Conservation (phyloP, 2,797 vertebrate genomes). For the Myiothlypis coronata region DNA sequence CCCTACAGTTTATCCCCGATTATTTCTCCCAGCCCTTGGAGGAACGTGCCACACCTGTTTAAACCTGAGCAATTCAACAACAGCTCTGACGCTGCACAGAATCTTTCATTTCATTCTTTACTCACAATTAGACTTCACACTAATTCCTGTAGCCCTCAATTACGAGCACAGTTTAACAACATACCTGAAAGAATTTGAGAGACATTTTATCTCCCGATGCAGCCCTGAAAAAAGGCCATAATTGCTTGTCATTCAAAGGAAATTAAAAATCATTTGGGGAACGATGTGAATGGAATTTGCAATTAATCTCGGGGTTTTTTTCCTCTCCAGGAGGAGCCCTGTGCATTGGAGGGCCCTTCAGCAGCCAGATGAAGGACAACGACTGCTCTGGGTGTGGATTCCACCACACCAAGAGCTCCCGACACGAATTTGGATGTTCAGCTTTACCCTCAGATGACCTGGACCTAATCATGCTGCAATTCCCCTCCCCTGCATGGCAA, state of each 20-base stretch:
- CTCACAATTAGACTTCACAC: background rate
- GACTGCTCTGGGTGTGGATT: background rate
- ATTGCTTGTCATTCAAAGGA: constrained; percentile 18
- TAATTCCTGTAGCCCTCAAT: background rate
- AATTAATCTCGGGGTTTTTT: background rate
- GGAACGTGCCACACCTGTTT: background rate
- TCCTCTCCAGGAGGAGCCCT: background rate
- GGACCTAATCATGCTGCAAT: background rate
- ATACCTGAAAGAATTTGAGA: background rate
- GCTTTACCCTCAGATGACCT: background rate
- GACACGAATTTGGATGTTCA: background rate
- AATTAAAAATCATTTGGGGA: constrained; percentile 20
- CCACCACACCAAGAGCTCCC: fast-evolving
- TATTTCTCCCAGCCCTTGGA: background rate
- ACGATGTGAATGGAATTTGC: background rate
- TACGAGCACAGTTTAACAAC: background rate
- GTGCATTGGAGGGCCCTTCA: background rate
- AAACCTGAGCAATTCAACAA: background rate
- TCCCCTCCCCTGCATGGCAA: background rate
- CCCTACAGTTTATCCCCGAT: background rate
- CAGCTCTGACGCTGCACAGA: background rate
- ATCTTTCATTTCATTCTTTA: background rate
- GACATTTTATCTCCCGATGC: constrained; percentile 1
- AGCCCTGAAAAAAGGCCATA: background rate
- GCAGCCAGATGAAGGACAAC: background rate